Evolutionary conservation across 2,113 vertebrate species (phyloP).

Genomic region (Noturus placidus): DNA sequence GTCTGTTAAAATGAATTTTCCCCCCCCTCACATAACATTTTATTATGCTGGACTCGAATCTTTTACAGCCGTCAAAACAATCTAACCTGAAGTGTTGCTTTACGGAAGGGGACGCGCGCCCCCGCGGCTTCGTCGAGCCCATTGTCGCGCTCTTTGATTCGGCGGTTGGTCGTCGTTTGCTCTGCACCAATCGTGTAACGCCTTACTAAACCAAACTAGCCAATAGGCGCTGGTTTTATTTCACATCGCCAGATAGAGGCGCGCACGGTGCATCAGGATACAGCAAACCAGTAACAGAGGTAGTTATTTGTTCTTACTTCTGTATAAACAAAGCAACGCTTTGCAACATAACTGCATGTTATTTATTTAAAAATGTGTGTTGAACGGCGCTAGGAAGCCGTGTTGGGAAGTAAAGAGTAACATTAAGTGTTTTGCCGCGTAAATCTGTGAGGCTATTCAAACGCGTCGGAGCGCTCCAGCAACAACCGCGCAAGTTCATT

Average conservation of each 20-base stretch:
- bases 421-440: slow-evolving; percentile 27
- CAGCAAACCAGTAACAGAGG: slow-evolving; percentile 3
- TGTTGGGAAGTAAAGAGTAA: neutral
- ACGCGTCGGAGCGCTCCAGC: slow-evolving; percentile 28
- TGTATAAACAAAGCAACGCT: neutral
- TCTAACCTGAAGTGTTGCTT: accelerated
- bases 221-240: slow-evolving; percentile 31
- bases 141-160: slow-evolving; percentile 44
- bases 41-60: neutral
- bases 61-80: neutral
- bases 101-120: neutral
- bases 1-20: neutral
- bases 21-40: too few species aligned
- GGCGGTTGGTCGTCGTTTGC: slow-evolving; percentile 18
- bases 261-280: slow-evolving; percentile 32
- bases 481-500: slow-evolving; percentile 31
- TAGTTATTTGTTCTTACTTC: slow-evolving; percentile 31
- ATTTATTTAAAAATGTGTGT: neutral
- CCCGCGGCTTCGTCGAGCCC: neutral
- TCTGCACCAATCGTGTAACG: slow-evolving; percentile 11
- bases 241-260: neutral
- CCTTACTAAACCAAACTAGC: slow-evolving; percentile 15
- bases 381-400: neutral
- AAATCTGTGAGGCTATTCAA: slow-evolving; percentile 42
- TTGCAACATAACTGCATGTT: too few species aligned